Conservation (phyloP, 1,140 invertebrate species). For the Medauroidea extradentata region DNA sequence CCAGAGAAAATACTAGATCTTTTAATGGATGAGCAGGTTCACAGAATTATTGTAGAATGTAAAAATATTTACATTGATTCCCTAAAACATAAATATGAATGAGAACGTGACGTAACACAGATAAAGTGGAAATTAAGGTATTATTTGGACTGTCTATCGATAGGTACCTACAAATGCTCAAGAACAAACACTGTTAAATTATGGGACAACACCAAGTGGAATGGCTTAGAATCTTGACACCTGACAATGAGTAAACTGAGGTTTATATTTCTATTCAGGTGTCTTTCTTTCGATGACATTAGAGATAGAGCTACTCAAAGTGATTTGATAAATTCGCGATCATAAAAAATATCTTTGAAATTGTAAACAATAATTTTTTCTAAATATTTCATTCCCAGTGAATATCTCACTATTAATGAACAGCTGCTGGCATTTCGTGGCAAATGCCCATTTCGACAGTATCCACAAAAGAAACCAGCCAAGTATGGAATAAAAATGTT, state of each 20-base stretch:
- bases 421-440: constrained; percentile 44
- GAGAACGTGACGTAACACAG: constrained; percentile 16
- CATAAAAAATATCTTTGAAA: constrained; percentile 34
- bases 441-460: constrained; percentile 39
- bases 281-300: constrained; percentile 33
- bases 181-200: constrained; percentile 30
- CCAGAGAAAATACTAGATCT: constrained; percentile 22
- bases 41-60: constrained; percentile 21
- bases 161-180: constrained; percentile 23
- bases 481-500: constrained; percentile 46
- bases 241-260: constrained; percentile 33
- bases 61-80: constrained; percentile 27
- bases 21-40: constrained; percentile 23
- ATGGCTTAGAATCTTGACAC: constrained; percentile 32
- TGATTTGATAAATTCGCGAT: constrained; percentile 34
- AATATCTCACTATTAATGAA: constrained; percentile 43
- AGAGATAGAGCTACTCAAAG: constrained; percentile 25
- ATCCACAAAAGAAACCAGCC: constrained; percentile 42
- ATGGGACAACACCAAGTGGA: constrained; percentile 30
- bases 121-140: constrained; percentile 16
- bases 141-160: constrained; percentile 32
- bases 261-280: constrained; percentile 35
- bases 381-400: constrained; percentile 27
- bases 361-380: constrained; percentile 27
- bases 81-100: constrained; percentile 23